Evolutionary conservation across 2,888 invertebrate genomes (phyloP), one percentile per base, ranked within the genome.

Genomic region (Acleris sparsana): DNA sequence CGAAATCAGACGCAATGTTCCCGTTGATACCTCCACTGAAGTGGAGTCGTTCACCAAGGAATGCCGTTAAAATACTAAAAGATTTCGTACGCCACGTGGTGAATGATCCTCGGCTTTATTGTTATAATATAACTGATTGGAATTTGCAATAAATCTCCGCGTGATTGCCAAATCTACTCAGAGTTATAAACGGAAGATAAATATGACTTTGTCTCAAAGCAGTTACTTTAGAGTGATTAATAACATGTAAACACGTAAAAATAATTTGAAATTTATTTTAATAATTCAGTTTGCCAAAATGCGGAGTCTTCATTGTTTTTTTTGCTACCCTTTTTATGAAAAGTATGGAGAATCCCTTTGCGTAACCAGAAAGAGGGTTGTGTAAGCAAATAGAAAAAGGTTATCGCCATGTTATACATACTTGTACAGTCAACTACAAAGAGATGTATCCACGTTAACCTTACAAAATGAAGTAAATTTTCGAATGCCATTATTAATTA

Each of bases 61-160:
- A 87, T 87, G 85, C 83, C 73, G 81, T 85, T 83, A 84, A 85
- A 85, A 69, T 69, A 48, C 56, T 51, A 74, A 79, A 83, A 82
- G 79, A 82, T 80, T 78, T 73, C 74, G 71, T 77, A 80, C 78
- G 77, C 86, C 88, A 86, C 79, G 80, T 85, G 83, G 74, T 83
- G 75, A 78, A 82, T 80, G 72, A 73, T 75, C 75, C 74, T 71
- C 74, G 75, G 78, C 77, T 77, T 72, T 79, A 79, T 78, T 75
- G 69, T 74, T 87, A 88, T 84, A 86, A 80, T 65, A 65, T 65
- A 61, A 65, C 65, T 72, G 79, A 81, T 79, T 75, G 83, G 83
- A 82, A 86, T 87, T 82, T 69, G 82, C 80, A 82, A 86, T 88
- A 87, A 87, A 86, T 85, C 83, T 76, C 71, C 67, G 51, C 71